Base-by-base conservation (phyloP, 1,140 invertebrate species). In the Eueides isabella region DNA sequence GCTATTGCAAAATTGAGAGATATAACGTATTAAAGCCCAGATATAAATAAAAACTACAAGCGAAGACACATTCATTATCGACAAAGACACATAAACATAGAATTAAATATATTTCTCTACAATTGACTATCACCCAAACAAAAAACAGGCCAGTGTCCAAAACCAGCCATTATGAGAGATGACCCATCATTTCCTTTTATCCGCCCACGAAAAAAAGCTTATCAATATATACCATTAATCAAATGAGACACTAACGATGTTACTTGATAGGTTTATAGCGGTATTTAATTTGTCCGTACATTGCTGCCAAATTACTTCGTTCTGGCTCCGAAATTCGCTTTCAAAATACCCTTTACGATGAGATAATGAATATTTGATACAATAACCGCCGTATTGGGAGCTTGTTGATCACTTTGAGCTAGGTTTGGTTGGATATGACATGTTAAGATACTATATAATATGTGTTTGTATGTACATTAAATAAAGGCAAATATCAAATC, bases 291-390 rank as follows among this genome's bases (percentile, higher is more conserved):
- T 79, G 79, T 78, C 61, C 78, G 72, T 69, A 79, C 71, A 33
- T 77, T 61, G 81, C 69, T 83, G 84, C 79, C 81, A 87, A 87
- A 87, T 84, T 81, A 85, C 78, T 80, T 78, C 55, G 72, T 74
- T 74, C 67, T 75, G 76, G 71, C 72, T 80, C 68, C 65, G 61
- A 77, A 81, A 80, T 80, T 74, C 75, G 82, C 80, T 80, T 80
- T 81, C 76, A 81, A 82, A 85, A 80, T 85, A 79, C 84, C 82
- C 82, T 86, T 83, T 82, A 84, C 80, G 76, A 79, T 77, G 81
- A 81, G 84, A 89, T 89, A 89, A 89, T 88, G 85, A 89, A 88
- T 88, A 88, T 89, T 85, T 88, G 87, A 87, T 89, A 86, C 82
- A 82, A 80, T 80, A 67, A 71, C 75, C 76, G 77, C 76, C 75